These are phyloP conservation scores for Poecilia velifera DNA, from an alignment of 2,797 vertebrate species.

Conservation along the genomic window DNA sequence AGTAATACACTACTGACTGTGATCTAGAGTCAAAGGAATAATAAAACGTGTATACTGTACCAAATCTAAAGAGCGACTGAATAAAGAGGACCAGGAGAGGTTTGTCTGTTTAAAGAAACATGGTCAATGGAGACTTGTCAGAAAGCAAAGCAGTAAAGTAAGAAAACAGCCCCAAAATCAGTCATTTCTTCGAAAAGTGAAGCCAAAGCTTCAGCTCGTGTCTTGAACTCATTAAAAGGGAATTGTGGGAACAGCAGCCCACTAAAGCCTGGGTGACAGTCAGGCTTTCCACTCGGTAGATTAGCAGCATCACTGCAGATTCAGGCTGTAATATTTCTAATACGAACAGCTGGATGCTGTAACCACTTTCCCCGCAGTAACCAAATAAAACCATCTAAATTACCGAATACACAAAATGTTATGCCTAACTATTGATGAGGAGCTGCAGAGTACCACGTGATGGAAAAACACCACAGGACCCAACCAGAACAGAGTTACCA, in stretches of 20 bases:
- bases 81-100: slow-evolving; percentile 88
- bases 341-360: neutral
- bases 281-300: slow-evolving; percentile 33
- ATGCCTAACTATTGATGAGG: neutral
- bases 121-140: slow-evolving; percentile 57
- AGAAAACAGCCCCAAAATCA: slow-evolving; percentile 25
- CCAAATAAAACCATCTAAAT: neutral
- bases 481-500: slow-evolving; percentile 3
- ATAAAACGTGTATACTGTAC: slow-evolving; percentile 81
- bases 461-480: neutral
- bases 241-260: slow-evolving; percentile 29
- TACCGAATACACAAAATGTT: neutral
- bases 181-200: slow-evolving; percentile 6
- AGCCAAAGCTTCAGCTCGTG: slow-evolving; percentile 2
- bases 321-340: slow-evolving; percentile 3
- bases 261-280: slow-evolving; percentile 38
- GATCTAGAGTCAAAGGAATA: slow-evolving; percentile 47
- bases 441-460: neutral
- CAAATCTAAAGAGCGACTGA: slow-evolving; percentile 89
- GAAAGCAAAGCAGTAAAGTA: slow-evolving; percentile 23
- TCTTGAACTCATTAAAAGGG: slow-evolving; percentile 52
- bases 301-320: slow-evolving; percentile 52
- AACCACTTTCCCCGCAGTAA: neutral
- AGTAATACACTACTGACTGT: slow-evolving; percentile 63
- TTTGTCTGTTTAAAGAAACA: slow-evolving; percentile 85